Evolutionary conservation across 1,140 invertebrate species (phyloP), one percentile per base, ranked within the genome.

Genomic region (Elymnias hypermnestra): DNA sequence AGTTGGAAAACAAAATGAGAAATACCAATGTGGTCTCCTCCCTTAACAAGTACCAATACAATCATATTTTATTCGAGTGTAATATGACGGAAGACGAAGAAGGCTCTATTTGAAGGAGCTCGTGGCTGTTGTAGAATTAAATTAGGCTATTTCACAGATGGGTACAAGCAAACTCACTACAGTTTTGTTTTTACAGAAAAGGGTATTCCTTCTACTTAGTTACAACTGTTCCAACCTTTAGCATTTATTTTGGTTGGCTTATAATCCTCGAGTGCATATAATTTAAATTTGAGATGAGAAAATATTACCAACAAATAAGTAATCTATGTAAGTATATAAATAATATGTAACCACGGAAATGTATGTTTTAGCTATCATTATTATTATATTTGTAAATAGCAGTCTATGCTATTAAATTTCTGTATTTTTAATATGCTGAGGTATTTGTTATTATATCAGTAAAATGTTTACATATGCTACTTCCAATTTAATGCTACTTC

Each of bases 121-220:
- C 6, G 33, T 25, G 38, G 31, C 49, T 45, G 40, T 60, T 48
- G 38, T 55, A 41, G 41, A 56, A 52, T 57, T 57, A 59, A 56
- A 66, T 63, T 50, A 52, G 50, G 51, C 56, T 52, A 57, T 66
- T 61, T 46, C 56, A 44, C 56, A 60, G 50, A 53, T 41, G 48
- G 36, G 48, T 47, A 36, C 43, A 26, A 39, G 28, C 17, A 14
- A 47, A 40, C 26, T 38, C 48, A 47, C 36, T 50, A 28, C 41
- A 48, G 49, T 53, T 69, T 69, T 69, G 53, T 65, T 66, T 63
- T 47, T 43, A 43, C 47, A 50, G 53, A 65, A 57, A 53, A 53
- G 38, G 38, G 50, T 46, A 41, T 46, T 40, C 29, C 42, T 33
- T 33, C 12, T 33, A 15, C 4, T 6, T 33, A 33, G 10, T 52